Percentiles rank a stretch among this genome's conserved stretches.
Conservation (phyloP, 1,140 invertebrate species). For the Ceratosolen solmsi region DNA sequence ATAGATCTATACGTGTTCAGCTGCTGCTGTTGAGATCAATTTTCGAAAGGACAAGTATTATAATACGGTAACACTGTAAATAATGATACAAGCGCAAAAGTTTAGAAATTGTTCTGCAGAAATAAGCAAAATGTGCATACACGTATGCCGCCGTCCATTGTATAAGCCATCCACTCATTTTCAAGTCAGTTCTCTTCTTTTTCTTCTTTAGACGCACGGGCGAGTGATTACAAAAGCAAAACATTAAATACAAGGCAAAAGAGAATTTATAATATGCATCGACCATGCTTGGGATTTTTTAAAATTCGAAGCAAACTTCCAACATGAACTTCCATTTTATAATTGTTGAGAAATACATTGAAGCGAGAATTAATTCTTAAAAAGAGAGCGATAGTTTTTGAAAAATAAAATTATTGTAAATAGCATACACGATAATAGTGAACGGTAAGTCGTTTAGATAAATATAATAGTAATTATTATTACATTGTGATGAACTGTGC, state of each 20-base stretch:
- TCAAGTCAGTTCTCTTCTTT: conserved; percentile 33
- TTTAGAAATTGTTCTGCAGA: background rate
- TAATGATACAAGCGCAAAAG: background rate
- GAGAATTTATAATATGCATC: conserved; percentile 33
- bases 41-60: conserved; percentile 27
- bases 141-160: conserved; percentile 45
- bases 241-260: conserved; percentile 15
- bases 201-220: conserved; percentile 30
- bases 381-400: conserved; percentile 42
- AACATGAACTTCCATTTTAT: conserved; percentile 41
- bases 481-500: conserved; percentile 7
- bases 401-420: conserved; percentile 31
- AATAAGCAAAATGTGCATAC: conserved; percentile 28
- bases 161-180: conserved; percentile 42
- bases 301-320: conserved; percentile 26
- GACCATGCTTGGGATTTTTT: conserved; percentile 12
- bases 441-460: conserved; percentile 10
- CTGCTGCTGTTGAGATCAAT: conserved; percentile 29
- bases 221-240: conserved; percentile 13
- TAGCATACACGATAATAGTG: conserved; percentile 10
- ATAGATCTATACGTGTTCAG: conserved; percentile 28
- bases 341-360: conserved; percentile 12
- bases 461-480: background rate
- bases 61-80: conserved; percentile 13
- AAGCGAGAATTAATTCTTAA: conserved; percentile 23